phyloP scores from a whole-genome alignment of 2,888 invertebrate species.

The Podotricha telesiphe region DNA sequence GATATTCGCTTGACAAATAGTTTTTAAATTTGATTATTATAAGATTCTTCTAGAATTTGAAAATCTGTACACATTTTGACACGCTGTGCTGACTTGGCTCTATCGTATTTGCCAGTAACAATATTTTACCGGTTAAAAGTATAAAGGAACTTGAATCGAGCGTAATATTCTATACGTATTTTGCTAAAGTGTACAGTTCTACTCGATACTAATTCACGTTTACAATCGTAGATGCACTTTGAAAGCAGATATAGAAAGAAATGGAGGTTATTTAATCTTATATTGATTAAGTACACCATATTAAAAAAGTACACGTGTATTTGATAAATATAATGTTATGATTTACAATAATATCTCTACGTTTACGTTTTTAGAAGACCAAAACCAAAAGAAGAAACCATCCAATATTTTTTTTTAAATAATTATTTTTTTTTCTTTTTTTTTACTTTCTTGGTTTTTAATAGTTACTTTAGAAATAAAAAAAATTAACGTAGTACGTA shows the following conservation, averaged over 20 bases:
- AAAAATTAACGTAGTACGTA: too few species aligned
- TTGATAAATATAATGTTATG: too few species aligned
- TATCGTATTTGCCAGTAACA: conserved; percentile 73
- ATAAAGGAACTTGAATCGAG: conserved; percentile 61
- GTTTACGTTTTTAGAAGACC: too few species aligned
- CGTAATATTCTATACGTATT: conserved; percentile 40
- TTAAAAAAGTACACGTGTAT: too few species aligned
- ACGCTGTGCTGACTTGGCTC: conserved; percentile 61
- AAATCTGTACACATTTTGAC: conserved; percentile 36
- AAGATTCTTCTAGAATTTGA: conserved; percentile 40
- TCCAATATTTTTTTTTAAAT: too few species aligned
- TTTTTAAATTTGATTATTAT: background rate
- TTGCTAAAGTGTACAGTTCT: conserved; percentile 45
- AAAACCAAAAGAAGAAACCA: too few species aligned
- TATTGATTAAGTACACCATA: too few species aligned
- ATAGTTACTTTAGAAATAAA: too few species aligned
- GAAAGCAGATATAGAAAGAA: background rate
- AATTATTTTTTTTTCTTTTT: too few species aligned
- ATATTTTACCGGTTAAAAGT: conserved; percentile 78
- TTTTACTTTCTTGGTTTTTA: too few species aligned
- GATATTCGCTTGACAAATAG: background rate
- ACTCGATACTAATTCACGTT: conserved; percentile 22
- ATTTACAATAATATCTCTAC: too few species aligned
- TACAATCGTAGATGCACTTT: conserved; percentile 3
- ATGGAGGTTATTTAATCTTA: background rate